Evolutionary conservation across 2,888 invertebrate species (phyloP), one percentile per base, ranked within the genome.

Genomic region (Limulus polyphemus): DNA sequence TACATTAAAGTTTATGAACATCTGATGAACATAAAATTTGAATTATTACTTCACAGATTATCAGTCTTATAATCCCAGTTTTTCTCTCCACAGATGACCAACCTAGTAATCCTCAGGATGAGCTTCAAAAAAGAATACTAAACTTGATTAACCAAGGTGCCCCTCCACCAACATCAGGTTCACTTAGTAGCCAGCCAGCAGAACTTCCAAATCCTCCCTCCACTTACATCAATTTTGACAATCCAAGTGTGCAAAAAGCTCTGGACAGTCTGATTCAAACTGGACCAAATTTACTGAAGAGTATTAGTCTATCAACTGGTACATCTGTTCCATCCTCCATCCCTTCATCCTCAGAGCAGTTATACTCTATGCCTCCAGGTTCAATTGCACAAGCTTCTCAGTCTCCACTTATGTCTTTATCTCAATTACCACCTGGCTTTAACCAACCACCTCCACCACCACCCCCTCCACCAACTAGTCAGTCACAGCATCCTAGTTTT

Each of bases 221-320:
- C n/a, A 68, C 72, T 10, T 68, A 73, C 12, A 74, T 77, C 56
- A 77, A 77, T 69, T 74, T 78, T 64, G 74, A 75, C 68, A 77
- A 76, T 67, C 77, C 78, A 7, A 75, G 70, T 67, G 75, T 78
- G 16, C 76, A 78, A 72, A 74, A 75, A 65, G 78, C 78, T 4
- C 68, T 78, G 14, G 76, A 78, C 61, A 76, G 74, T 64, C 72
- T 78, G n/a, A 76, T 78, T 59, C 75, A 75, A 63, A 77, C 74
- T 67, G 76, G 77, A 5, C 74, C 76, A 13, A 72, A 69, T 62
- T 69, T 75, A 17, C 67, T 76, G 60, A 72, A 73, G 60, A 74
- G 69, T 67, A 69, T 75, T 54, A 32, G 32, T 32, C 32, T 32
- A 3, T 32, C 32, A 32, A 32, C 32, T 32, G 32, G 32, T 32